Base-by-base conservation (phyloP, 2,888 invertebrate genomes). In the Cheilosia grossa region DNA sequence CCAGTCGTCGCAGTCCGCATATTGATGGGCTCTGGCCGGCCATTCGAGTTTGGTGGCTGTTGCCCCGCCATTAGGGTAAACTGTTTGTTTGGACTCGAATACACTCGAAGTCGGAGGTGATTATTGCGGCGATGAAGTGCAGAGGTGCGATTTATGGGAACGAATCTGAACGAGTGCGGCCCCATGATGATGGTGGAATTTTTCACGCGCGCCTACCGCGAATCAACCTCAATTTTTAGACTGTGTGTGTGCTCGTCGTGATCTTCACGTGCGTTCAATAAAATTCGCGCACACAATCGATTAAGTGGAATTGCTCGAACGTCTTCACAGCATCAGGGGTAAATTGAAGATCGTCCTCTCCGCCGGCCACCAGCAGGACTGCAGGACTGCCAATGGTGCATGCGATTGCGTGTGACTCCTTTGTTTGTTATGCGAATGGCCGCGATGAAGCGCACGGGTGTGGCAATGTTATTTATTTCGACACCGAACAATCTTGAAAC, bases 121-220 rank as follows among this genome's bases (percentile, higher is more conserved):
- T 85, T 85, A 85, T 81, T 77, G 80, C 33, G 70, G 85, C 81
- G 85, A 77, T 85, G 85, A 85, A 77, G 85, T 85, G 81, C 85
- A 85, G 80, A 85, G 85, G 80, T 85, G 85, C 58, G 85, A 85
- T 85, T 85, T 85, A 85, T 85, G 85, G 75, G 81, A 85, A 85
- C 72, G 67, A 75, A 83, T 75, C 63, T 51, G 44, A 44, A 13
- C 37, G 15, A 33, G 19, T 21, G n/a, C n/a, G 53, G 10, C n/a
- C 49, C 17, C 40, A 49, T 42, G 56, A 21, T 27, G 61, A 19
- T 53, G 54, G 69, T 30, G 56, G 58, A 69, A 80, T 79, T 74
- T 75, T 83, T 80, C 70, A 75, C 70, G 74, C 79, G 83, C 79
- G 74, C 83, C 79, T 74, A 69, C 64, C 58, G 51, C 74, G 69